Percentiles rank a stretch among this genome's conserved stretches.
phyloP scores from a whole-genome alignment of 2,113 vertebrate genomes.

The Hemiprocne comata region DNA sequence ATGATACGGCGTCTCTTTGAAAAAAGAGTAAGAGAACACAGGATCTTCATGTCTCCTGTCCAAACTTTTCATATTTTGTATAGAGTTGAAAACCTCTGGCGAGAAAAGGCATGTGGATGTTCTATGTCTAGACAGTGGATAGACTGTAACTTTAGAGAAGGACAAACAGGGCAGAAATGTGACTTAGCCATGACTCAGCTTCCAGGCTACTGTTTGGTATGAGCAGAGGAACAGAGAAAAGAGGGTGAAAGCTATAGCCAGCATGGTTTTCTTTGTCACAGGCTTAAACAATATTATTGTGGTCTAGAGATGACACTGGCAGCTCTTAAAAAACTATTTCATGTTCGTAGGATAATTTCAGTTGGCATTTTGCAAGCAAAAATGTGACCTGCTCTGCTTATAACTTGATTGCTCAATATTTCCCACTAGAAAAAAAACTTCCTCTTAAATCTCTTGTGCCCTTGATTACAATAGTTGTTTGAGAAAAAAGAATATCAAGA shows the following conservation, averaged over 20 bases:
- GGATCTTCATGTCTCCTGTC: background rate
- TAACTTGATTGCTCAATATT: slow-evolving; percentile 37
- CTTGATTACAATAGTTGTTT: background rate
- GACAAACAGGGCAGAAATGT: background rate
- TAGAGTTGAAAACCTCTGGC: background rate
- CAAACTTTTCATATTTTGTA: background rate
- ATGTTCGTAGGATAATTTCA: slow-evolving; percentile 12
- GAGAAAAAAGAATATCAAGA: background rate
- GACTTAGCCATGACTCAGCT: background rate
- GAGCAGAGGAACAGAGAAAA: background rate
- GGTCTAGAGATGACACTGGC: background rate
- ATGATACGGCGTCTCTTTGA: background rate
- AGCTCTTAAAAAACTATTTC: slow-evolving; percentile 1
- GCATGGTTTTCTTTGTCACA: background rate
- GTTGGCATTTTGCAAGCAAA: slow-evolving; percentile 43
- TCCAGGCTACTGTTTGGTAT: background rate
- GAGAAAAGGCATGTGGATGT: background rate
- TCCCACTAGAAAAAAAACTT: slow-evolving; percentile 19
- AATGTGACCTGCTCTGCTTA: background rate
- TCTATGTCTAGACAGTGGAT: background rate
- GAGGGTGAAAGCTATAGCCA: background rate
- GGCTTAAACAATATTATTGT: background rate
- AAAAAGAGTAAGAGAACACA: background rate
- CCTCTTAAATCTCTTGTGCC: background rate
- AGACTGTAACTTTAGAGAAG: background rate